These are phyloP conservation scores for Enteromius radiatus DNA, from an alignment of 2,797 vertebrate genomes.

Conservation along the genomic window DNA sequence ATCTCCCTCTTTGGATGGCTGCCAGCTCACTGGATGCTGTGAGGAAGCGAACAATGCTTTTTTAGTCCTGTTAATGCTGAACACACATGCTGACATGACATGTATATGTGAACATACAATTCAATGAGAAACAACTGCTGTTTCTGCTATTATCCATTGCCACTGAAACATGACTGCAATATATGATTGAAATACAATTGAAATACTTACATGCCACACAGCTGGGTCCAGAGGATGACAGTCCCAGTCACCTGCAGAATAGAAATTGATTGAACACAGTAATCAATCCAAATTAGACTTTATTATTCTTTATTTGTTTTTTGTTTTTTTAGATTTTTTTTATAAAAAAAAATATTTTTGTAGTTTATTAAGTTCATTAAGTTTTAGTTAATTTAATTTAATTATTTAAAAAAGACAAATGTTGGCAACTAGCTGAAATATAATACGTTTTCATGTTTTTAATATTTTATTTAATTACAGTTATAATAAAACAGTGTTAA, in stretches of 20 bases:
- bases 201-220: slow-evolving; percentile 91
- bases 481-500: not conserved
- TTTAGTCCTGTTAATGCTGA: slow-evolving; percentile 44
- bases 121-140: slow-evolving; percentile 4
- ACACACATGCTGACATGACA: slow-evolving; percentile 21
- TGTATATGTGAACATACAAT: not conserved
- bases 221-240: slow-evolving; percentile 96
- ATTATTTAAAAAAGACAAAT: not conserved
- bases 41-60: slow-evolving; percentile 39
- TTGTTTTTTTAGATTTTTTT: too few relatives aligned
- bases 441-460: not conserved
- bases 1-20: slow-evolving; percentile 97
- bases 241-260: slow-evolving; percentile 92
- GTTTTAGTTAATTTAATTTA: not conserved
- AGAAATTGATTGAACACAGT: slow-evolving; percentile 10
- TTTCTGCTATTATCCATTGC: not conserved
- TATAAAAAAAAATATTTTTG: not conserved
- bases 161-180: not conserved
- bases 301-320: not conserved
- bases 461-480: not conserved
- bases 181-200: not conserved
- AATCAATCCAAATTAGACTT: not conserved
- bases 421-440: not conserved
- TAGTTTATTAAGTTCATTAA: not conserved
- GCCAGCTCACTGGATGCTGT: slow-evolving; percentile 97